A percentile compares a stretch with the other conserved stretches of the same genome.
Evolutionary conservation across 1,140 invertebrate species (phyloP).

Genomic region (Eumaeus atala): DNA sequence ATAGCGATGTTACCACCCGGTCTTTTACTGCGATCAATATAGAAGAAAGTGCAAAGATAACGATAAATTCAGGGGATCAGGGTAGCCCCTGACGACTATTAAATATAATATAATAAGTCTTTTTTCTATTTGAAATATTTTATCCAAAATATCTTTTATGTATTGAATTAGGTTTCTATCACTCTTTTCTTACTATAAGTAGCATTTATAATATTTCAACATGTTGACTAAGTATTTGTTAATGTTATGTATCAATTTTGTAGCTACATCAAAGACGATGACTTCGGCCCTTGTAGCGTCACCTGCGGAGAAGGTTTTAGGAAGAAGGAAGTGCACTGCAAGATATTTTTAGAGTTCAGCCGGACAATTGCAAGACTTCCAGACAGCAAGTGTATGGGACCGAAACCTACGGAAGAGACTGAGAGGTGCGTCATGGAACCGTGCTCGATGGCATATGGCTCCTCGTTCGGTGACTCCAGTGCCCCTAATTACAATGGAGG

Average conservation of each 20-base stretch:
- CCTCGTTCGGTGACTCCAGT: slow-evolving; percentile 78
- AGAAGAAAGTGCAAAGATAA: no score
- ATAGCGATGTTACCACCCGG: no score
- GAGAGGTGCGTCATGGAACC: slow-evolving; percentile 86
- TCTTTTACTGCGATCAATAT: no score
- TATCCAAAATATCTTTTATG: no score
- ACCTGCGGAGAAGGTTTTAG: slow-evolving; percentile 91
- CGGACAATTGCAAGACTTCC: slow-evolving; percentile 89
- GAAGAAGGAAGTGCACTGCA: slow-evolving; percentile 88
- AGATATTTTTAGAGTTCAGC: slow-evolving; percentile 94
- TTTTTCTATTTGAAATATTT: no score
- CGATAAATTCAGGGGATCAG: no score
- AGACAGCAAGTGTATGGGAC: slow-evolving; percentile 89
- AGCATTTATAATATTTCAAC: background rate
- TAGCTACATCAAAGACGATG: slow-evolving; percentile 77
- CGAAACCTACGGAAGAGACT: slow-evolving; percentile 85
- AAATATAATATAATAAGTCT: no score
- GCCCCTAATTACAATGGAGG: slow-evolving; percentile 57
- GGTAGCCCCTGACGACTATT: no score
- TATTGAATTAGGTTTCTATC: no score
- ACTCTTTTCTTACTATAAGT: background rate
- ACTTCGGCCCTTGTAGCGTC: slow-evolving; percentile 92
- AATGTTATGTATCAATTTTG: slow-evolving; percentile 16
- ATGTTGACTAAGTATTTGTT: background rate
- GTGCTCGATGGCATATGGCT: slow-evolving; percentile 79